Evolutionary conservation across 2,113 vertebrate species (phyloP).

Genomic region (Muntiacus reevesi): DNA sequence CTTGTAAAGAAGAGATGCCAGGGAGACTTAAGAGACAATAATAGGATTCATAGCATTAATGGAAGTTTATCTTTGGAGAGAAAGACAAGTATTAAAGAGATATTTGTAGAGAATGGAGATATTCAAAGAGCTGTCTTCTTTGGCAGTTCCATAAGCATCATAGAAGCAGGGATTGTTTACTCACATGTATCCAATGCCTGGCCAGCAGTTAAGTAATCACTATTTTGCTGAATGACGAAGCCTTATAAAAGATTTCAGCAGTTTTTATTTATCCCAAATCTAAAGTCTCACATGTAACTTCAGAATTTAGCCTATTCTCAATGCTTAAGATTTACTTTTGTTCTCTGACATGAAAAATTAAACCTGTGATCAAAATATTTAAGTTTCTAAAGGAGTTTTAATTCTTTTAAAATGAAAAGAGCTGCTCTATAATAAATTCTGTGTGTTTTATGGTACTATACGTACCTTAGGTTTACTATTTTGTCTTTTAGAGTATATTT

Average conservation of each 20-base stretch:
- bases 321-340: not conserved
- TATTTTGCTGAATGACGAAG: not conserved
- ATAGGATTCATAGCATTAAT: not conserved
- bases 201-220: not conserved
- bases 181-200: not conserved
- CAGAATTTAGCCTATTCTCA: not conserved
- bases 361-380: not conserved
- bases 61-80: not conserved
- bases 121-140: not conserved
- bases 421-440: not conserved
- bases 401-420: not conserved
- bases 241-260: not conserved
- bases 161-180: not conserved
- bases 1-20: not conserved
- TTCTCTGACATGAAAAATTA: constrained; percentile 26
- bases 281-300: not conserved
- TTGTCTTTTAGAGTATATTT: not conserved
- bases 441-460: not conserved
- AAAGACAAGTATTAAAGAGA: not conserved
- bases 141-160: not conserved
- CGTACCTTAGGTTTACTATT: not conserved
- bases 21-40: not conserved
- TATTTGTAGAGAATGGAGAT: not conserved
- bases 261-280: not conserved
- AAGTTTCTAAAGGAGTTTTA: not conserved